Evolutionary conservation across 2,797 vertebrate genomes (phyloP).

Genomic region (Hipposideros larvatus): DNA sequence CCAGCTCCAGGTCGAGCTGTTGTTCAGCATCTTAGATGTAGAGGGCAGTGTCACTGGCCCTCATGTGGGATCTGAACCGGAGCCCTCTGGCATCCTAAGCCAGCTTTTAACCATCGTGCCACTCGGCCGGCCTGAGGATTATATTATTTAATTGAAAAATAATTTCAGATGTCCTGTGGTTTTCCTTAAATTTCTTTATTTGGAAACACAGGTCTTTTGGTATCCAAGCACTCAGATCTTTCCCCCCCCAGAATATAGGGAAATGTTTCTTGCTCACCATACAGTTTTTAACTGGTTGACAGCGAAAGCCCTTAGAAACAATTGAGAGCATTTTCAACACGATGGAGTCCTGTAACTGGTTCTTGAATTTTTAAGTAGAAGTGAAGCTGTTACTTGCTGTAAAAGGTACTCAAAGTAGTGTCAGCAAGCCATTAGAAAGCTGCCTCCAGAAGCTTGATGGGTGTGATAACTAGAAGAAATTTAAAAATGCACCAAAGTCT

Average conservation of each 20-base stretch:
- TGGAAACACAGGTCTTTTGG: neutral
- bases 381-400: neutral
- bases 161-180: neutral
- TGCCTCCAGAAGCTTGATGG: neutral
- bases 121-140: no score
- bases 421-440: slow-evolving; percentile 23
- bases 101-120: no score
- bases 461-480: neutral
- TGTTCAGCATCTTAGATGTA: no score
- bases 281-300: neutral
- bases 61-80: no score
- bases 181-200: slow-evolving; percentile 19
- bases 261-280: neutral
- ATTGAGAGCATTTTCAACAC: neutral
- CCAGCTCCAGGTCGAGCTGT: no score
- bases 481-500: neutral
- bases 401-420: neutral
- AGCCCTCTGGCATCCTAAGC: no score
- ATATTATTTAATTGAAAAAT: neutral
- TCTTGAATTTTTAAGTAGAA: neutral
- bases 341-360: neutral
- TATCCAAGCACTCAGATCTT: neutral
- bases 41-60: no score
- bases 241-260: neutral
- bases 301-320: neutral